A percentile compares a stretch with the other conserved stretches of the same genome.
phyloP scores from a whole-genome alignment of 2,113 vertebrate species.

The Megalops atlanticus region DNA sequence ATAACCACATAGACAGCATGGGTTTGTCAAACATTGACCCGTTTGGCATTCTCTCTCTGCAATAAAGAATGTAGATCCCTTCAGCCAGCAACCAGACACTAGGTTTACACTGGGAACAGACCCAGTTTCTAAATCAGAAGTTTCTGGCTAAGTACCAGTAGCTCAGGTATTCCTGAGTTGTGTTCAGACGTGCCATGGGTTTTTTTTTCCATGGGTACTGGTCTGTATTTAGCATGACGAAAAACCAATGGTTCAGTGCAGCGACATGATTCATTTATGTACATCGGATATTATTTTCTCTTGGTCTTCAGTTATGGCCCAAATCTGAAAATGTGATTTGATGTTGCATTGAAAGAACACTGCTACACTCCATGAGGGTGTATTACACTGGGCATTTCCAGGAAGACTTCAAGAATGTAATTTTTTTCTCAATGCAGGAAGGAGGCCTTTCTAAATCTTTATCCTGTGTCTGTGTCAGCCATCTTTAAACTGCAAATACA shows the following conservation, averaged over 20 bases:
- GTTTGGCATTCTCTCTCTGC: neutral
- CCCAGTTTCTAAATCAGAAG: neutral
- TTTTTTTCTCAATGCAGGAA: neutral
- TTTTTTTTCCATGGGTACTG: neutral
- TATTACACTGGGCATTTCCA: neutral
- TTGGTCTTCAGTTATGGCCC: too few species aligned
- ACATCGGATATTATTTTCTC: neutral
- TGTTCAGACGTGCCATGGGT: neutral
- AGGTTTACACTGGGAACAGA: neutral
- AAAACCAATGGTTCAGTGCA: neutral
- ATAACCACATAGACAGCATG: too few species aligned
- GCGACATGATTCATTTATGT: neutral
- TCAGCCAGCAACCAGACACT: neutral
- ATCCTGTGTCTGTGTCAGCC: constrained; percentile 30
- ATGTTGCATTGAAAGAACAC: too few species aligned
- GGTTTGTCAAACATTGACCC: neutral
- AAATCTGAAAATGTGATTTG: too few species aligned
- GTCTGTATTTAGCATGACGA: neutral
- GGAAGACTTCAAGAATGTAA: neutral
- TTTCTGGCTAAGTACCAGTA: neutral
- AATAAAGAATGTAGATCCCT: neutral
- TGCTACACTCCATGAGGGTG: neutral
- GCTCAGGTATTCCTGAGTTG: neutral
- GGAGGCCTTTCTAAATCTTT: constrained; percentile 30
- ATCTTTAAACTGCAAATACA: constrained; percentile 48